Evolutionary conservation across 2,113 vertebrate genomes (phyloP).

Genomic region (Hippocampus barbouri): DNA sequence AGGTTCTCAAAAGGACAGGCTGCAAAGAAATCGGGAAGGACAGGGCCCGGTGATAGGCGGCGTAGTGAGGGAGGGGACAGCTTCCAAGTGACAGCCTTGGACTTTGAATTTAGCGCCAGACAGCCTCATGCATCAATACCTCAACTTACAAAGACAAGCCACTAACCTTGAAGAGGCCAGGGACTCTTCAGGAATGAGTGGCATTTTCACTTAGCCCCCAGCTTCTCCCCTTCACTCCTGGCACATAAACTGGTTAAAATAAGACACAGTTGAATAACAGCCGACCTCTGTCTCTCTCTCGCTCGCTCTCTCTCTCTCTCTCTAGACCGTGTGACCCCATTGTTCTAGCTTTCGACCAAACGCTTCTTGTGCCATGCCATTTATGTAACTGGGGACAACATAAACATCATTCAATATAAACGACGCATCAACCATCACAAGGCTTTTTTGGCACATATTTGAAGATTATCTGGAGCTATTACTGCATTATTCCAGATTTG

Average conservation of each 20-base stretch:
- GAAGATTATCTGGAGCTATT: no score
- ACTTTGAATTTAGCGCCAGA: conserved; percentile 91
- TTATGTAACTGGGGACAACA: conserved; percentile 6
- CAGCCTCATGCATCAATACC: conserved; percentile 93
- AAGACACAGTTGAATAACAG: conserved; percentile 83
- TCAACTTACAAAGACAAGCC: conserved; percentile 92
- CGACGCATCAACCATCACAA: conserved; percentile 2
- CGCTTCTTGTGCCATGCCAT: conserved; percentile 28
- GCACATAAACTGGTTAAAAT: conserved; percentile 89
- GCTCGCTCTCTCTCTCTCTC: conserved; percentile 62
- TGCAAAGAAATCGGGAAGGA: conserved; percentile 75
- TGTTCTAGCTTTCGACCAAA: conserved; percentile 78
- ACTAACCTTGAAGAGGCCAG: conserved; percentile 91
- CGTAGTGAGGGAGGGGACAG: conserved; percentile 49
- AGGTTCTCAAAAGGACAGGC: conserved; percentile 76
- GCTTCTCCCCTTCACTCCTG: conserved; percentile 75
- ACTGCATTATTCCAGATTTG: conserved; percentile 23
- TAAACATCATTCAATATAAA: conserved; percentile 30
- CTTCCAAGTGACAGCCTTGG: conserved; percentile 83
- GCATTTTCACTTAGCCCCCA: conserved; percentile 85
- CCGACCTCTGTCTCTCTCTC: conserved; percentile 67
- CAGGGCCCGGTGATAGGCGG: conserved; percentile 69
- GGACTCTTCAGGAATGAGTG: conserved; percentile 90
- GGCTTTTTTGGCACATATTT: background rate
- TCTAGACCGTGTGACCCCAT: conserved; percentile 78